Conservation (phyloP, 2,797 vertebrate genomes). For the Gallinago nigripennis region DNA sequence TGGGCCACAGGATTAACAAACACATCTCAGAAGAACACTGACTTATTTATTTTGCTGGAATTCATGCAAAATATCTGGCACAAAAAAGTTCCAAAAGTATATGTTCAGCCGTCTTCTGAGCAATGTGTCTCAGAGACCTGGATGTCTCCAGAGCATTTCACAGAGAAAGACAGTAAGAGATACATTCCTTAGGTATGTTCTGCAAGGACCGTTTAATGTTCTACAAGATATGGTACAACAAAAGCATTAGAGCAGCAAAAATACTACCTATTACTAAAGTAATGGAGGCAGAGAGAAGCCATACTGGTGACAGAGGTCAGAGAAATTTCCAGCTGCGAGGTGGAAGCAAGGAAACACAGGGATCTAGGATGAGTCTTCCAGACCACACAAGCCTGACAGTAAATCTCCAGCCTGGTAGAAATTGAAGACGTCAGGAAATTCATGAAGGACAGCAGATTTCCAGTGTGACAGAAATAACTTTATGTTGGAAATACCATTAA, state of each 20-base stretch:
- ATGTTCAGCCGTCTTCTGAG: neutral
- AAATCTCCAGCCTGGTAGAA: neutral
- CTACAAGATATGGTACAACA: neutral
- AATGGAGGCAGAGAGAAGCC: neutral
- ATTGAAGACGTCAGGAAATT: conserved; percentile 7
- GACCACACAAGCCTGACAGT: neutral
- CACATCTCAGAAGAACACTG: neutral
- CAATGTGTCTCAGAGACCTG: neutral
- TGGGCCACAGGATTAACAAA: neutral
- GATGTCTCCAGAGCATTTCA: neutral
- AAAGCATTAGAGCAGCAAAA: neutral
- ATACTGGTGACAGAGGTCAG: neutral
- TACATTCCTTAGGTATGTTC: neutral
- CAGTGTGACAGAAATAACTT: neutral
- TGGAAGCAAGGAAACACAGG: neutral
- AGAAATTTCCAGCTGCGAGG: conserved; percentile 1
- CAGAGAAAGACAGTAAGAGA: neutral
- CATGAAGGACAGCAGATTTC: neutral
- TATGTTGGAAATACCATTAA: neutral
- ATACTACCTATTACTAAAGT: neutral
- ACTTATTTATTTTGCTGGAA: neutral
- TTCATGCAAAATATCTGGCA: neutral
- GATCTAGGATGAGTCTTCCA: neutral
- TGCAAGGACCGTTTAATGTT: neutral
- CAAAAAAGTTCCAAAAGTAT: neutral